phyloP scores from a whole-genome alignment of 2,113 vertebrate genomes.

The Rhinolophus ferrumequinum region DNA sequence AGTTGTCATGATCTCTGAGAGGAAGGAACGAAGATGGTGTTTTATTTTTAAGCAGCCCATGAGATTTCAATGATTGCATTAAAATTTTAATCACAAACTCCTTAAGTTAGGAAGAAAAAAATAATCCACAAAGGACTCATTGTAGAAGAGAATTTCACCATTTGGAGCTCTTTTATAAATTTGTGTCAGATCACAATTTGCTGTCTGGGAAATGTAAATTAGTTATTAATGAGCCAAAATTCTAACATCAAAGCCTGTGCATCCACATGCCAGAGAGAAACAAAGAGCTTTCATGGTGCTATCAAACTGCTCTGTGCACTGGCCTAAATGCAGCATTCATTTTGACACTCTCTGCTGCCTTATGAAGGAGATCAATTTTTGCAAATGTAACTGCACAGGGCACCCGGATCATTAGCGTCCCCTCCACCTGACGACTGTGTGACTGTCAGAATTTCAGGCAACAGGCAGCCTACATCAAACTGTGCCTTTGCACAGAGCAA shows the following conservation, averaged over 20 bases:
- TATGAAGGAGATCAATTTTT: constrained; percentile 19
- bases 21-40: constrained; percentile 76
- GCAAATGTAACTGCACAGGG: neutral
- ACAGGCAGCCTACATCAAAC: neutral
- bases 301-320: neutral
- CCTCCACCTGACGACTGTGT: neutral
- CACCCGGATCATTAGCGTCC: neutral
- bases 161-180: constrained; percentile 84
- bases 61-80: constrained; percentile 83
- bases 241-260: constrained; percentile 82
- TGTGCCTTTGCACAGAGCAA: neutral
- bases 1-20: constrained; percentile 65
- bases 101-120: constrained; percentile 69
- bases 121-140: constrained; percentile 82
- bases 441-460: neutral
- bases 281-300: constrained; percentile 74
- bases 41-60: constrained; percentile 79
- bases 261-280: constrained; percentile 74
- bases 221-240: constrained; percentile 85
- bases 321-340: constrained; percentile 28
- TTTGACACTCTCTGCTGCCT: constrained; percentile 27
- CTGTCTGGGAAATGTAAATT: constrained; percentile 87
- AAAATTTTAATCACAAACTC: constrained; percentile 87
- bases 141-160: constrained; percentile 82
- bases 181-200: constrained; percentile 86